These are phyloP conservation scores for Dendroctonus ponderosae DNA, from an alignment of 1,140 invertebrate genomes.

Conservation along the genomic window DNA sequence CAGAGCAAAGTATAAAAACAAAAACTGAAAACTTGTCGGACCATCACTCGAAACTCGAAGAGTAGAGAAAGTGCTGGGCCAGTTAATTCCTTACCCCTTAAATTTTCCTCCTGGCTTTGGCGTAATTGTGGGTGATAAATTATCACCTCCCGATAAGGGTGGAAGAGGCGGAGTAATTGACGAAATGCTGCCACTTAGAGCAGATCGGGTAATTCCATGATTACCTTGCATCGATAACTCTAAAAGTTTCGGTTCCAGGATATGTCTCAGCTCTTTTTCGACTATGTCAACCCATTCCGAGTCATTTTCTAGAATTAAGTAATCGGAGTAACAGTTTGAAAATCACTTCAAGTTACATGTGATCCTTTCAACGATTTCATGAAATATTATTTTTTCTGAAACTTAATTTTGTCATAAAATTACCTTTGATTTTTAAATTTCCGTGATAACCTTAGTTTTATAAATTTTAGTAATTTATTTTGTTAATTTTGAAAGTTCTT, in stretches of 20 bases:
- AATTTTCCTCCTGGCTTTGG: conserved; percentile 53
- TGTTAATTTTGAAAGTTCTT: too few relatives aligned
- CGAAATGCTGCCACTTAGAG: conserved; percentile 64
- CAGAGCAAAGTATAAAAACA: too few relatives aligned
- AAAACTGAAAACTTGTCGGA: too few relatives aligned
- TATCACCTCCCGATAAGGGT: conserved; percentile 65
- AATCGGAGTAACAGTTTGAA: too few relatives aligned
- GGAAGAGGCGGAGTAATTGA: conserved; percentile 75
- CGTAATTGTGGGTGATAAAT: conserved; percentile 51
- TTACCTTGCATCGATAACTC: conserved; percentile 54
- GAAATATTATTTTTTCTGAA: too few relatives aligned
- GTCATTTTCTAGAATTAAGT: conserved; percentile 57
- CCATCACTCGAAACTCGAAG: too few relatives aligned
- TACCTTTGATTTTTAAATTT: too few relatives aligned
- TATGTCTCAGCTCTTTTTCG: conserved; percentile 74
- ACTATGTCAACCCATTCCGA: conserved; percentile 83
- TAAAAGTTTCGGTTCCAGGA: conserved; percentile 68
- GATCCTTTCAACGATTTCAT: too few relatives aligned
- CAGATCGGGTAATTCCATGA: conserved; percentile 55
- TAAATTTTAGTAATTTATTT: too few relatives aligned
- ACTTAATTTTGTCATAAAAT: too few relatives aligned
- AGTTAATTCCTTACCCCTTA: conserved; percentile 47
- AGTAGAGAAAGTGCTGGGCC: neutral
- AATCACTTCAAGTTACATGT: too few relatives aligned
- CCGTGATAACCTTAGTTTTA: too few relatives aligned